Evolutionary conservation across 2,113 vertebrate genomes (phyloP), one percentile per base, ranked within the genome.

Genomic region (Charadrius vociferus): DNA sequence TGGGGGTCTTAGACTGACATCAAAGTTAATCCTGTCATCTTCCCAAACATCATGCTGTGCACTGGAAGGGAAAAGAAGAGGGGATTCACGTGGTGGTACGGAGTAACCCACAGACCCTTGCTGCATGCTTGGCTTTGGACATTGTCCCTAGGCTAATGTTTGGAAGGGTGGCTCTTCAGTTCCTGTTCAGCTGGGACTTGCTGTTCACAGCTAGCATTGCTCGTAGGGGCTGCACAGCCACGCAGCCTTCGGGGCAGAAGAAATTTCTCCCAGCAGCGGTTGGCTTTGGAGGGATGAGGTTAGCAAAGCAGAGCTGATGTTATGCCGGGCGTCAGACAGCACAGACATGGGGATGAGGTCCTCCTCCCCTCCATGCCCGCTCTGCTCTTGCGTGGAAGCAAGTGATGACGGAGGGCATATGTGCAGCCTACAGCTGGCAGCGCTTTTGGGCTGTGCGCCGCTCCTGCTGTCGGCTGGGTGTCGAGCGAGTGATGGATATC

Each of bases 141-240:
- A 1, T 47, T 34, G 53, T 50, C 37, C 19, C 32, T 20, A 27
- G 55, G 20, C 34, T 37, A 24, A 0, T 4, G 0, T 49, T 23
- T 52, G 14, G 34, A 52, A 61, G 39, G 18, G 10, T 15, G 14
- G 5, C 30, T 86, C 12, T 78, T 6, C 45, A 50, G 17, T 12
- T 68, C 8, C 73, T 9, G 1, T 24, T 80, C 45, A 15, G 2
- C 13, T 9, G 12, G 37, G 19, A 58, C 41, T 41, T 30, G 74
- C 41, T 72, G 37, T 26, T 15, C 59, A 16, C 21, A 19, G n/a
- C 5, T 14, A 4, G 53, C 30, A 14, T 53, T 9, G 5, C 30
- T 53, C 2, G 0, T 10, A 6, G 88, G 45, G 26, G 7, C 0
- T 24, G 22, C 9, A 12, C 56, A 52, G 41, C 62, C 43, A 16